These are phyloP conservation scores for Cyrtodaria siliqua DNA, from an alignment of 2,888 invertebrate genomes.

Conservation along the genomic window DNA sequence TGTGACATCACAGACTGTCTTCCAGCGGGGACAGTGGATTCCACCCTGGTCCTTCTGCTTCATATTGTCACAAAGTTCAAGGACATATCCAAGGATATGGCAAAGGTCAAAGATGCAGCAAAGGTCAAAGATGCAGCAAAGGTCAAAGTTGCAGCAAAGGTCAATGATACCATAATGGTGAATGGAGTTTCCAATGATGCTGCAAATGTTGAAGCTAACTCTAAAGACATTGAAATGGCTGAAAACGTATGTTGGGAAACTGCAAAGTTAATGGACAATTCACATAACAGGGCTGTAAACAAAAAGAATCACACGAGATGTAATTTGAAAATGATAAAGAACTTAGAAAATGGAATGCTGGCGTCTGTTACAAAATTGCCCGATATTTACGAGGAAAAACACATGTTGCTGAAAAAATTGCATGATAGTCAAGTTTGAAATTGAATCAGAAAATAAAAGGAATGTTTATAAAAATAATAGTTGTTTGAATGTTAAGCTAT, in stretches of 20 bases:
- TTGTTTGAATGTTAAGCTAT: no score
- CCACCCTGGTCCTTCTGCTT: slow-evolving; percentile 37
- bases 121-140: slow-evolving; percentile 1
- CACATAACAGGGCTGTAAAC: no score
- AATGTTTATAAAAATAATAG: no score
- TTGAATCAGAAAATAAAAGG: no score
- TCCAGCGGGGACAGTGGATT: slow-evolving; percentile 13
- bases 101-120: no score
- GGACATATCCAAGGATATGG: slow-evolving; percentile 40
- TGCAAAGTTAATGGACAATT: no score
- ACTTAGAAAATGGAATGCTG: slow-evolving; percentile 30
- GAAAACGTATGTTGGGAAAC: no score
- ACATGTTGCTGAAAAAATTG: slow-evolving; percentile 50
- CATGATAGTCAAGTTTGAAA: no score
- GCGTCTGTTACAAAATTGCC: slow-evolving; percentile 23
- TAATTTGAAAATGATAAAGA: slow-evolving; percentile 22
- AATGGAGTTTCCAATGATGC: no score
- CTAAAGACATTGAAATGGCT: no score
- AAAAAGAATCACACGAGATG: background rate
- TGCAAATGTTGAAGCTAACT: no score
- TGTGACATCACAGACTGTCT: slow-evolving; percentile 32
- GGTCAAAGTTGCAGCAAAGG: background rate
- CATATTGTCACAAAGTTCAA: slow-evolving; percentile 48
- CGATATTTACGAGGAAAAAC: slow-evolving; percentile 40
- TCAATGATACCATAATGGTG: no score